Evolutionary conservation across 1,140 invertebrate genomes (phyloP), one percentile per base, ranked within the genome.

Genomic region (Dreissena rostriformis): DNA sequence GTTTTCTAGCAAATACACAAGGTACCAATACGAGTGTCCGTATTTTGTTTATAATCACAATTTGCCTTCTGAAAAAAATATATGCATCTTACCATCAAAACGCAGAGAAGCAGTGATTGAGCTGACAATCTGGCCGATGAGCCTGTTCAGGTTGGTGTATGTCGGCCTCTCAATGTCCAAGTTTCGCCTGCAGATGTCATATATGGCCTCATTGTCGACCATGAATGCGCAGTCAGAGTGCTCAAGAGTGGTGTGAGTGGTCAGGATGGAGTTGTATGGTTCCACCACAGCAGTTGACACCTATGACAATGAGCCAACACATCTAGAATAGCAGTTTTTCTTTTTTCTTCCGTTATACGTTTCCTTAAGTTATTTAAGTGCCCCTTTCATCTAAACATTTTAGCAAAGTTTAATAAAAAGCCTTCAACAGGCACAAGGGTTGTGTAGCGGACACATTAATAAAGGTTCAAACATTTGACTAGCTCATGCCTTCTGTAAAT

Each of bases 131-230:
- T 86, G 86, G 73, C 92, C 84, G 90, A 92, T 85, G 89, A 93
- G 53, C 87, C 92, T 53, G 87, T 93, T 86, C 87, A 93, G 26
- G 93, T 92, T 74, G 67, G 90, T 91, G 88, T 93, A 93, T 24
- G 90, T 89, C 22, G 97, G 97, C 61, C 97, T 95, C 88, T 97
- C 97, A 86, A 98, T 97, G 93, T 97, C 97, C 89, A 98, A 92
- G 91, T 97, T 98, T 65, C 97, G 95, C 61, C 97, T 95, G 93
- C 97, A 98, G 92, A 98, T 97, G 91, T 98, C 97, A 88, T 98
- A 98, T 91, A 98, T 98, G 86, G 97, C 97, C 92, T 97, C 97
- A 91, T 96, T 97, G 94, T 97, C 96, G n/a, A 97, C 88, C 96
- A 97, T 90, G 86, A 93, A 94, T 61, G 93, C 92, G 79, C 93